phyloP scores from a whole-genome alignment of 2,888 invertebrate species.

The Yponomeuta sedellus region DNA sequence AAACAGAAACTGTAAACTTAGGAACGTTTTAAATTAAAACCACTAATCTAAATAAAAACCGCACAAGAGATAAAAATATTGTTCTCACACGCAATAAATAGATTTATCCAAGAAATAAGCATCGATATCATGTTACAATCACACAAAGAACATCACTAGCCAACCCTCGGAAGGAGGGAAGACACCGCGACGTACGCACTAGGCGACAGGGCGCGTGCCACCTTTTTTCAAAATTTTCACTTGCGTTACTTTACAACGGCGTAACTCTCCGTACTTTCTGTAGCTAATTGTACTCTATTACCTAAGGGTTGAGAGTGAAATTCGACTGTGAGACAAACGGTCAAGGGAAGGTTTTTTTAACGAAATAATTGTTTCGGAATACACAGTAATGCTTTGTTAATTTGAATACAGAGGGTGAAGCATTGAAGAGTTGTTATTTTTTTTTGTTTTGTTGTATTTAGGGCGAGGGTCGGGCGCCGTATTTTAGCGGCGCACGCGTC shows the following conservation, averaged over 20 bases:
- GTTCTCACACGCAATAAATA: background rate
- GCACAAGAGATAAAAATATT: too few species aligned
- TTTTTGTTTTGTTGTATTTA: constrained; percentile 25
- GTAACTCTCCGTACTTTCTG: constrained; percentile 17
- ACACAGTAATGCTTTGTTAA: constrained; percentile 73
- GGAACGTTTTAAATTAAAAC: too few species aligned
- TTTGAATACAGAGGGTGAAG: constrained; percentile 63
- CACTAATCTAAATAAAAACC: too few species aligned
- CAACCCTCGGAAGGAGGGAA: constrained; percentile 55
- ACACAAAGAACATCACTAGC: constrained; percentile 34
- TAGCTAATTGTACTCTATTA: constrained; percentile 24
- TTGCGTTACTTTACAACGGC: constrained; percentile 47
- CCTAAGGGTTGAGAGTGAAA: accelerated
- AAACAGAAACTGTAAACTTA: too few species aligned
- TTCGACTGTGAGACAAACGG: background rate
- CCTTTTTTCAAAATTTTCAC: constrained; percentile 68
- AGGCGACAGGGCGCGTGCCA: constrained; percentile 65
- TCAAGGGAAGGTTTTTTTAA: constrained; percentile 38
- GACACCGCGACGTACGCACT: constrained; percentile 28
- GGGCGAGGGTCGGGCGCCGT: constrained; percentile 41
- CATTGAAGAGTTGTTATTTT: constrained; percentile 30
- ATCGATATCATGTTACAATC: background rate
- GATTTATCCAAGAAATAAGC: background rate
- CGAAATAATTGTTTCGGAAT: constrained; percentile 64
- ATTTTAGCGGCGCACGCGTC: constrained; percentile 61